Conservation (phyloP, 2,113 vertebrate species). For the Crotalus horridus region DNA sequence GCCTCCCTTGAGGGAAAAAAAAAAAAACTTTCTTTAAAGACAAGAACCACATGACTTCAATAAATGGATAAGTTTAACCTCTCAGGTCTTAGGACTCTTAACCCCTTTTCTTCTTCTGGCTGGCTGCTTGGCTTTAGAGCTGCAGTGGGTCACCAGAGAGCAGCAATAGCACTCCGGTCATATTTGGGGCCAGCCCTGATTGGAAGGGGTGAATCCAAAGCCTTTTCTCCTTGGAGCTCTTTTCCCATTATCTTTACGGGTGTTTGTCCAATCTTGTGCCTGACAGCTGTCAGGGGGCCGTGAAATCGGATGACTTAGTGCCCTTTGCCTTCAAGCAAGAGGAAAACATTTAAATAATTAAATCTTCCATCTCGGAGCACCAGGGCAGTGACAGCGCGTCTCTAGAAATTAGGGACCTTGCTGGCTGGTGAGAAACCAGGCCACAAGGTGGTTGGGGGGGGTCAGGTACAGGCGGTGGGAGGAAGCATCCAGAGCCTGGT, state of each 20-base stretch:
- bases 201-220: not conserved
- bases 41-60: not conserved
- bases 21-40: not conserved
- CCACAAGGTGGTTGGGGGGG: too few relatives aligned
- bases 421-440: not conserved
- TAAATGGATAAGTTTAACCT: not conserved
- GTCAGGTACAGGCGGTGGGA: not conserved
- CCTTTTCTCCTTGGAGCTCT: not conserved
- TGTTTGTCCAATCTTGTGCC: not conserved
- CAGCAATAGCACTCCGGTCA: not conserved
- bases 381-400: not conserved
- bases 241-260: not conserved
- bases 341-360: not conserved
- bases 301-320: slow-evolving; percentile 6
- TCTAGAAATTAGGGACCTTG: not conserved
- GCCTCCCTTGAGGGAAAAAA: not conserved
- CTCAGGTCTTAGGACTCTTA: not conserved
- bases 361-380: not conserved
- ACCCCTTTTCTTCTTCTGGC: not conserved
- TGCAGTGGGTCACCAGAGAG: not conserved
- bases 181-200: not conserved
- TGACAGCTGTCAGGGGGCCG: slow-evolving; percentile 15
- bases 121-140: not conserved
- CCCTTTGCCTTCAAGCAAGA: slow-evolving; percentile 8
- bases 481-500: too few relatives aligned